Evolutionary conservation across 2,888 invertebrate species (phyloP), one percentile per base, ranked within the genome.

Genomic region (Morpho deidamia): DNA sequence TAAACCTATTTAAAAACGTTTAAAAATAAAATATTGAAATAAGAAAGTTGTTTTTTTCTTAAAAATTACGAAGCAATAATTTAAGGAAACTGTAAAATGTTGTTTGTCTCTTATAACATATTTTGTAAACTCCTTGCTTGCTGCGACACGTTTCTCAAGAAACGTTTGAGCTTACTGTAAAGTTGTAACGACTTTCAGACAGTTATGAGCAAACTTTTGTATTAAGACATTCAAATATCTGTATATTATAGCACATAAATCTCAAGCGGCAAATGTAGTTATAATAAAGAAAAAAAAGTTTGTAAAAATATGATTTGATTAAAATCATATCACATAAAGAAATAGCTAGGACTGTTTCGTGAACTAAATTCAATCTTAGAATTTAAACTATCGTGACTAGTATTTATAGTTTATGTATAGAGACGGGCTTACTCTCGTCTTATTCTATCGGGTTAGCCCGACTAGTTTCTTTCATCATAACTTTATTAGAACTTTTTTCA

Each of bases 111-210:
- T 42, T 49, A 49, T 42, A 34, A 35, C 49, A 49, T n/a, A n/a
- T 49, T 49, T 49, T 35, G 41, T 35, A 12, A 49, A 49, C 42
- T 35, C 14, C 33, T 4, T 11, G 23, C 38, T 39, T 42, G 14
- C 14, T 49, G 23, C 10, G 8, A 14, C 41, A 49, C 41, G 41
- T 48, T 49, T 34, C 35, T 40, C n/a, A 12, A 49, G 42, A 42
- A 39, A 49, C 42, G 42, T 49, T 49, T 35, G 42, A 42, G 42
- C 49, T 49, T 49, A 49, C 14, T 49, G 14, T 41, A 14, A 49
- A 49, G 49, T 49, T 49, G 49, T 49, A 49, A 49, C 42, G 49
- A 49, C 49, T 49, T 49, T 42, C 35, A 42, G 49, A 49, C 49
- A 42, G 49, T 49, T 49, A 49, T 41, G 49, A 39, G 49, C 41